Evolutionary conservation across 2,797 vertebrate genomes (phyloP), one percentile per base, ranked within the genome.

Genomic region (Pseudochirops cupreus): DNA sequence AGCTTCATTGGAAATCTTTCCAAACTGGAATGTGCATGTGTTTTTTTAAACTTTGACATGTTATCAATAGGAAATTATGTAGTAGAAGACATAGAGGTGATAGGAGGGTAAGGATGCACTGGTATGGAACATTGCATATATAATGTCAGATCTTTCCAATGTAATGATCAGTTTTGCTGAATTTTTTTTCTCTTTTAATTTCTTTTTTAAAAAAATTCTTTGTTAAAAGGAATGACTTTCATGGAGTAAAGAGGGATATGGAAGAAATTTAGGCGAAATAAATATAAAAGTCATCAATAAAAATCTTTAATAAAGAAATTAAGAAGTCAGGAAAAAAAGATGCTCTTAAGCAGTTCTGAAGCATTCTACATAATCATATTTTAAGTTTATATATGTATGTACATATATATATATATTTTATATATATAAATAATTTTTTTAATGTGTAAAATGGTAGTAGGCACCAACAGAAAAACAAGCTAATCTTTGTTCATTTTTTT

Each of bases 361-460:
- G 10, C 21, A 26, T 46, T 50, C 39, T 50, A 46, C 39, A 26
- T 87, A 50, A 50, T 87, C 21, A 87, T 50, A 39, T 56, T 7
- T 31, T 50, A 1, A 50, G 31, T 33, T 1, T 53, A 53, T 53
- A 53, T 53, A 11, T 53, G 6, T 53, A 11, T 53, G 9, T 54
- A 54, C 11, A 54, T 54, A 54, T 54, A 54, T 54, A 54, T 55
- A 46, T 46, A 46, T 46, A 46, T 0, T 52, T 0, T 54, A 54
- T 54, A 54, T 55, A 46, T 46, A 46, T 46, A 46, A 46, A 46
- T 46, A 46, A 46, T 10, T 2, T 26, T 57, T 55, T 57, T 52
- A 58, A 50, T 39, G 5, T n/a, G 2, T 21, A 0, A 29, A n/a
- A 0, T 13, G 0, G n/a, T 7, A 33, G 9, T 26, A 13, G 90